Conservation (phyloP, 2,113 vertebrate species). For the Cichladusa arquata region DNA sequence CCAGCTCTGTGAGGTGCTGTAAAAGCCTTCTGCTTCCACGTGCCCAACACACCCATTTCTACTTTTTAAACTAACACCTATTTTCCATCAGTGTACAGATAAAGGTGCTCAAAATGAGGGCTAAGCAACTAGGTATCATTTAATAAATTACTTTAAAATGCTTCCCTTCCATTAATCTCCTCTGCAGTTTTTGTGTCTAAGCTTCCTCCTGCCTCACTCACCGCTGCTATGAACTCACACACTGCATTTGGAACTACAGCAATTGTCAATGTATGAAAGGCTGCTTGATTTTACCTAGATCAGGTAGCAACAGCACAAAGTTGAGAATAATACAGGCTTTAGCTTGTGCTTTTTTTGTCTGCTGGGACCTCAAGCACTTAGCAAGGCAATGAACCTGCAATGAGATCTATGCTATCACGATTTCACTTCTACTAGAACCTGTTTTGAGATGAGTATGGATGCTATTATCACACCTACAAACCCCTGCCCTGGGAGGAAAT, state of each 20-base stretch:
- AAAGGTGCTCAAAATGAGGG: not conserved
- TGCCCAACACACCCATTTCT: not conserved
- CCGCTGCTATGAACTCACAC: not conserved
- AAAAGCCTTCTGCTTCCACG: not conserved
- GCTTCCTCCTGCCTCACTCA: not conserved
- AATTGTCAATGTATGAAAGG: not conserved
- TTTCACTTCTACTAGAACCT: not conserved
- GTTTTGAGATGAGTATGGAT: not conserved
- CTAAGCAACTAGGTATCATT: not conserved
- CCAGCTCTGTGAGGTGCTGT: not conserved
- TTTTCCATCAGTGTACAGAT: not conserved
- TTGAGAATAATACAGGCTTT: not conserved
- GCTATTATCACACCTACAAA: not conserved
- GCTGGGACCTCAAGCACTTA: rapidly evolving
- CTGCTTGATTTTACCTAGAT: not conserved
- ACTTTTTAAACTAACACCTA: not conserved
- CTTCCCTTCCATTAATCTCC: not conserved
- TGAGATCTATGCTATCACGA: not conserved
- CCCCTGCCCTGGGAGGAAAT: not conserved
- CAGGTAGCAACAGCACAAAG: not conserved
- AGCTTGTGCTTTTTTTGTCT: not conserved
- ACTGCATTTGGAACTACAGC: not conserved
- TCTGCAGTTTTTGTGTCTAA: not conserved
- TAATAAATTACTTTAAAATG: not conserved
- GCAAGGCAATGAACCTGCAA: not conserved